Conservation (phyloP, 2,888 invertebrate species). For the Hyposoter didymator region DNA sequence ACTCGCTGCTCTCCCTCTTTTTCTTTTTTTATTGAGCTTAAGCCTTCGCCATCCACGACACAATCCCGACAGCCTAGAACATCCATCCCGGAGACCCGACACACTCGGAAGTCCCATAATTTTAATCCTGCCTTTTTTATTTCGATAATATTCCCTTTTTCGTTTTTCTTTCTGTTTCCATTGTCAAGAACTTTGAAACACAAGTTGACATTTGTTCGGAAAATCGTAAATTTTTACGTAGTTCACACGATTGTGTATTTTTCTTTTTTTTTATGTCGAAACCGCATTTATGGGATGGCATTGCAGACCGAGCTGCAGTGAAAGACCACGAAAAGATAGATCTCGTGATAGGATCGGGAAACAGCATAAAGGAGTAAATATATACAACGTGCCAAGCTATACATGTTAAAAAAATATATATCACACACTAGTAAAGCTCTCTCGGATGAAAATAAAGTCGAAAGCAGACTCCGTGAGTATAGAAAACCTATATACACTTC, state of each 20-base stretch:
- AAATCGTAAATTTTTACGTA: constrained; percentile 23
- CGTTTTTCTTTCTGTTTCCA: neutral
- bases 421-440: constrained; percentile 40
- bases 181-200: neutral
- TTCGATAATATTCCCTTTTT: neutral
- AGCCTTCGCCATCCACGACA: constrained; percentile 38
- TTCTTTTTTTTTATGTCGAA: constrained; percentile 26
- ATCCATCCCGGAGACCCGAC: neutral
- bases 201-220: neutral
- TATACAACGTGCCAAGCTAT: neutral
- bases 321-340: constrained; percentile 44
- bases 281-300: constrained; percentile 8
- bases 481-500: constrained; percentile 45
- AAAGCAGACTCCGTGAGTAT: constrained; percentile 45
- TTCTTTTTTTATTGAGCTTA: constrained; percentile 42
- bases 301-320: constrained; percentile 14
- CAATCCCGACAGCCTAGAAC: constrained; percentile 5
- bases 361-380: constrained; percentile 21
- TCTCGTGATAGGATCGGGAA: constrained; percentile 32
- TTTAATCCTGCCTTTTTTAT: neutral
- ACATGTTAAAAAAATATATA: neutral
- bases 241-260: neutral
- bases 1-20: constrained; percentile 48
- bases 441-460: constrained; percentile 50
- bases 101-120: constrained; percentile 41